Percentiles rank a stretch among this genome's conserved stretches.
Evolutionary conservation across 2,888 invertebrate species (phyloP).

Genomic region (Trachelus stipa): DNA sequence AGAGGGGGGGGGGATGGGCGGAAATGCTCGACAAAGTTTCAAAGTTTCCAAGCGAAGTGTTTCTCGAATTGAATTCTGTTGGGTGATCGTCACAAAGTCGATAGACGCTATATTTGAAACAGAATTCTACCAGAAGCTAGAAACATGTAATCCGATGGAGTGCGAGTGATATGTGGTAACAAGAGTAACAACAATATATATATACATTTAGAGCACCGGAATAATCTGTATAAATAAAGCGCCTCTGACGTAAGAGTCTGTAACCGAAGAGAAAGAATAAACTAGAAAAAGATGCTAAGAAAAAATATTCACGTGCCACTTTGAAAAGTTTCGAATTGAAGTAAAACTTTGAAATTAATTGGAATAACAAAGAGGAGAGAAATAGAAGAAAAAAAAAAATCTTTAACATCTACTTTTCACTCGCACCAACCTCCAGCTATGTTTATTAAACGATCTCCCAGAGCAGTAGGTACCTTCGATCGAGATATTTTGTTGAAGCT

Average conservation of each 20-base stretch:
- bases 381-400: background rate
- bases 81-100: background rate
- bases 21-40: background rate
- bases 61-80: background rate
- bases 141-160: background rate
- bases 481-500: constrained; percentile 51
- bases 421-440: background rate
- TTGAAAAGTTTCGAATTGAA: background rate
- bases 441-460: too few species aligned
- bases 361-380: background rate
- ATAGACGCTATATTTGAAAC: background rate
- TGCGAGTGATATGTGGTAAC: background rate
- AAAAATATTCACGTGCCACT: background rate
- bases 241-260: background rate
- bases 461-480: constrained; percentile 21
- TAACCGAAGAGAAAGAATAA: background rate
- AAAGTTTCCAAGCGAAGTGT: background rate
- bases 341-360: background rate
- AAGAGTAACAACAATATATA: background rate
- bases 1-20: too few species aligned
- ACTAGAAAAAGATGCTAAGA: background rate
- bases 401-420: background rate
- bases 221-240: background rate
- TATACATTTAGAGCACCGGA: background rate
- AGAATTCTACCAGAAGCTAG: background rate